Evolutionary conservation across 2,113 vertebrate genomes (phyloP), one percentile per base, ranked within the genome.

Genomic region (Neofelis nebulosa): DNA sequence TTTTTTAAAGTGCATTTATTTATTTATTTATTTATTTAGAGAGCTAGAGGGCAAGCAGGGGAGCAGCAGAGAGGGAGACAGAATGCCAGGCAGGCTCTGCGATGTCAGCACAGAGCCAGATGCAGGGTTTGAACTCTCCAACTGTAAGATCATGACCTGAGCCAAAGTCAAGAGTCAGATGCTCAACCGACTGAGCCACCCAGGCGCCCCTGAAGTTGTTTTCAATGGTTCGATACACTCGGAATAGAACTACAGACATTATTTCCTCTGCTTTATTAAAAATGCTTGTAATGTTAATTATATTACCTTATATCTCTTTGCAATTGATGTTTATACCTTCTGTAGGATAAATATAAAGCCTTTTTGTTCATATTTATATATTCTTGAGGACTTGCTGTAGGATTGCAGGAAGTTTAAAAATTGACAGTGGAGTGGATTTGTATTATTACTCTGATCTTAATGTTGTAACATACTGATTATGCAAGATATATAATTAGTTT

Each of bases 181-280:
- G 57, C 6, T 61, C 57, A 23, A 61, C 21, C 8, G 21, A 9
- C 21, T 9, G 57, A 61, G 57, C 21, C 57, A 23, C 7, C 57
- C 57, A 61, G 7, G 57, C 0, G 21, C 57, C 21, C 57, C 57
- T 7, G 57, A 61, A 61, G 80, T 61, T 93, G 33, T 66, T 96
- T 96, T 84, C 89, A 96, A 80, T 38, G 19, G 45, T 68, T 95
- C 48, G 16, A 31, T 48, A 41, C 93, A 87, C 31, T 78, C 74
- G 65, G 65, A 48, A 61, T 95, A 95, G 63, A 55, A 45, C 38
- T 79, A 80, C 23, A 29, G 41, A 3, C 29, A 95, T 71, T 91
- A 87, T 91, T 91, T 91, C 50, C 41, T 96, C 68, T 11, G 71
- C 91, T 98, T 90, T 95, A 85, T 95, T 98, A 96, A 79, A 96